Conservation (phyloP, 2,888 invertebrate species). For the Mycalesis mineus region DNA sequence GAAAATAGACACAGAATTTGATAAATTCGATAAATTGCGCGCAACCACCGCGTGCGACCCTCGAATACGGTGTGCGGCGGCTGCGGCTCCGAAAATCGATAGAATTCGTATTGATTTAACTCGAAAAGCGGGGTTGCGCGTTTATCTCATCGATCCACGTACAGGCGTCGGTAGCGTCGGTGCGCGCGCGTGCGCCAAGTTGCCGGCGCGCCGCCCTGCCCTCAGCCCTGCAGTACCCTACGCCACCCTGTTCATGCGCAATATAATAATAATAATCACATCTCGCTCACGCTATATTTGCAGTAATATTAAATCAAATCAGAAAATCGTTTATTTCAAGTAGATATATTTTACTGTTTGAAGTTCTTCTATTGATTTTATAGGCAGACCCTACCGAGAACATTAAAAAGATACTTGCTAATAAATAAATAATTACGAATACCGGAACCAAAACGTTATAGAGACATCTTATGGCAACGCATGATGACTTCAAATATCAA, state of each 20-base stretch:
- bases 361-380: too few species aligned
- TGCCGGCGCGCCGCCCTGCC: constrained; percentile 45
- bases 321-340: too few species aligned
- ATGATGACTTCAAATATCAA: too few species aligned
- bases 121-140: constrained; percentile 83
- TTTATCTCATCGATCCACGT: constrained; percentile 86
- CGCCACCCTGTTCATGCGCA: constrained; percentile 69
- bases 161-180: constrained; percentile 34
- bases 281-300: neutral
- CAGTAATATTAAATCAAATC: too few species aligned
- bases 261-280: constrained; percentile 39
- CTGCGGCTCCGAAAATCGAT: constrained; percentile 85
- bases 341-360: too few species aligned
- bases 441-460: too few species aligned
- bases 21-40: constrained; percentile 37
- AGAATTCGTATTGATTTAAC: constrained; percentile 84
- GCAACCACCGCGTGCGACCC: constrained; percentile 76
- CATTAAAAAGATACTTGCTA: too few species aligned
- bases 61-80: constrained; percentile 73
- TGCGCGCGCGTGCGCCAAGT: constrained; percentile 37
- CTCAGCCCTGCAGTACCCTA: constrained; percentile 42
- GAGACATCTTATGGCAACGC: too few species aligned
- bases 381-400: too few species aligned
- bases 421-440: too few species aligned
- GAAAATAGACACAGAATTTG: neutral